These are phyloP conservation scores for Aptenodytes patagonicus DNA, from an alignment of 2,113 vertebrate genomes.

Conservation along the genomic window DNA sequence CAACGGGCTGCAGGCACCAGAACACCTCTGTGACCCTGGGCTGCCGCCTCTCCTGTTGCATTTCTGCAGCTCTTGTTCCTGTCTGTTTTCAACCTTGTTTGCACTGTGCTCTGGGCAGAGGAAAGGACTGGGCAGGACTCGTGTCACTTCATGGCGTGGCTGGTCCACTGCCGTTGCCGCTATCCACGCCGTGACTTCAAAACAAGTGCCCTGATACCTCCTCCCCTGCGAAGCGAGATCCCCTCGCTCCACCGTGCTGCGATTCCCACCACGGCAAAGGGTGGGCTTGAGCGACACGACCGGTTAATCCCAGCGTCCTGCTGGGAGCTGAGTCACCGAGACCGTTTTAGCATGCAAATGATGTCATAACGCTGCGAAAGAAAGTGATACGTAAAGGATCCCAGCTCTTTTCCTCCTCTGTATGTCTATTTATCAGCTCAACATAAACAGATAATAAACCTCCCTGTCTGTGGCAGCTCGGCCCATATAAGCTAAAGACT, in stretches of 20 bases:
- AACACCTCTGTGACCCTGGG: neutral
- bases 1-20: accelerated
- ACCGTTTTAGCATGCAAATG: neutral
- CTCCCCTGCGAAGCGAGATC: neutral
- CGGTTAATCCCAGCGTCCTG: neutral
- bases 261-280: neutral
- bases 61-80: neutral
- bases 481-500: neutral
- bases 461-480: neutral
- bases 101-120: neutral
- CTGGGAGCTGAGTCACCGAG: conserved; percentile 13
- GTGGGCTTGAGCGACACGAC: neutral
- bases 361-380: neutral
- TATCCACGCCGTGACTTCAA: neutral
- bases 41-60: neutral
- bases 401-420: neutral
- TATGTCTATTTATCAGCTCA: neutral
- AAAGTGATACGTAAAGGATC: neutral
- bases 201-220: neutral
- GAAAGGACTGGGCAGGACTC: neutral
- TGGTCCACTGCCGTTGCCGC: accelerated
- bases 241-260: neutral
- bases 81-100: neutral
- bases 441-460: neutral
- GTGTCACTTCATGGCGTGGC: accelerated